Evolutionary conservation across 2,113 vertebrate genomes (phyloP).

Genomic region (Cyanoderma ruficeps): DNA sequence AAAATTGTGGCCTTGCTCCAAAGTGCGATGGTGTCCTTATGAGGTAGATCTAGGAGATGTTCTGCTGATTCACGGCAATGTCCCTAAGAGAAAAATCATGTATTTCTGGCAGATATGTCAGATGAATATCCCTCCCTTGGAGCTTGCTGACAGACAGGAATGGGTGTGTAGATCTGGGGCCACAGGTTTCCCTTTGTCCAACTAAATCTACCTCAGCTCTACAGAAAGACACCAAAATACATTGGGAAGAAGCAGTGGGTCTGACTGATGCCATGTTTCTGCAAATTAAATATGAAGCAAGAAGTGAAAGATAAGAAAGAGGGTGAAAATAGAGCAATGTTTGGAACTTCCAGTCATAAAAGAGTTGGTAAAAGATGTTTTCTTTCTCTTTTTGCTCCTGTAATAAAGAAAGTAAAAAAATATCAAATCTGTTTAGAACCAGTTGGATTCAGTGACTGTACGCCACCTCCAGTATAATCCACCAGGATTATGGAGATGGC

Average conservation of each 20-base stretch:
- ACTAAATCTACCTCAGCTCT: background rate
- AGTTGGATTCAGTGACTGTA: background rate
- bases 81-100: background rate
- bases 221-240: background rate
- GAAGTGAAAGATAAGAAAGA: background rate
- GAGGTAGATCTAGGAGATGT: background rate
- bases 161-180: background rate
- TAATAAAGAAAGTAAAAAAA: background rate
- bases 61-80: background rate
- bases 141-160: background rate
- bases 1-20: background rate
- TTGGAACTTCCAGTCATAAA: background rate
- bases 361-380: background rate
- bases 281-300: background rate
- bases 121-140: background rate
- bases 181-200: background rate
- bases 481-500: background rate
- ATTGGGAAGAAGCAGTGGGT: background rate
- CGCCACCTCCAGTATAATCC: background rate
- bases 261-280: fast-evolving
- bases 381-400: background rate
- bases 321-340: background rate
- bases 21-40: background rate
- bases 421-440: background rate
- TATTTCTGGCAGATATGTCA: background rate